These are phyloP conservation scores for Erpornis zantholeuca DNA, from an alignment of 2,113 vertebrate genomes.

Conservation along the genomic window DNA sequence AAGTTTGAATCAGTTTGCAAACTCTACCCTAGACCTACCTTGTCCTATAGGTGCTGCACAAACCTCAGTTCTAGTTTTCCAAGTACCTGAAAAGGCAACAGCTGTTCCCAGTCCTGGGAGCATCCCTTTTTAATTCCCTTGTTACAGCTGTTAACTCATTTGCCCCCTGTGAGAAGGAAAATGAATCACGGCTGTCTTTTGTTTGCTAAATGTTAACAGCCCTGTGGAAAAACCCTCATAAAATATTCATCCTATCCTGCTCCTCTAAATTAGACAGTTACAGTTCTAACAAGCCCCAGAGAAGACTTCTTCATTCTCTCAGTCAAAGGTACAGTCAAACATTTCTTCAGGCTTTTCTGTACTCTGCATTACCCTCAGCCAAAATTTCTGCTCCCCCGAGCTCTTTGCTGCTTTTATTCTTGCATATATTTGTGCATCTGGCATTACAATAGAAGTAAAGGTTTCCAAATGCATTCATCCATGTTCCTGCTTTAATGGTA, in stretches of 20 bases:
- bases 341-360: constrained; percentile 31
- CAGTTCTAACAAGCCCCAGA: constrained; percentile 51
- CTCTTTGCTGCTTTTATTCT: neutral
- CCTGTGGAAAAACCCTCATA: constrained; percentile 54
- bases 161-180: constrained; percentile 62
- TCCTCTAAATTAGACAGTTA: constrained; percentile 52
- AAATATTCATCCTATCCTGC: constrained; percentile 60
- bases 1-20: neutral
- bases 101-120: constrained; percentile 21
- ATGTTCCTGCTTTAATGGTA: neutral
- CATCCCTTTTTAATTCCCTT: constrained; percentile 55
- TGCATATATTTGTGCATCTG: neutral
- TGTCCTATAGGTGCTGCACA: neutral
- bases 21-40: neutral
- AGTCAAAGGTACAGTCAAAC: constrained; percentile 33
- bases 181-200: constrained; percentile 57
- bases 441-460: neutral
- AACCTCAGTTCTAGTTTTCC: neutral
- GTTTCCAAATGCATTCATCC: constrained; percentile 6
- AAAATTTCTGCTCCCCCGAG: neutral
- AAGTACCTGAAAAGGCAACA: constrained; percentile 30
- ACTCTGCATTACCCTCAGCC: neutral
- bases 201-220: constrained; percentile 57
- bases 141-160: constrained; percentile 60
- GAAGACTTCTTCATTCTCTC: constrained; percentile 27